A percentile compares a stretch with the other conserved stretches of the same genome.
These are phyloP conservation scores for Megalurothrips usitatus DNA, from an alignment of 2,888 invertebrate species.

Conservation along the genomic window DNA sequence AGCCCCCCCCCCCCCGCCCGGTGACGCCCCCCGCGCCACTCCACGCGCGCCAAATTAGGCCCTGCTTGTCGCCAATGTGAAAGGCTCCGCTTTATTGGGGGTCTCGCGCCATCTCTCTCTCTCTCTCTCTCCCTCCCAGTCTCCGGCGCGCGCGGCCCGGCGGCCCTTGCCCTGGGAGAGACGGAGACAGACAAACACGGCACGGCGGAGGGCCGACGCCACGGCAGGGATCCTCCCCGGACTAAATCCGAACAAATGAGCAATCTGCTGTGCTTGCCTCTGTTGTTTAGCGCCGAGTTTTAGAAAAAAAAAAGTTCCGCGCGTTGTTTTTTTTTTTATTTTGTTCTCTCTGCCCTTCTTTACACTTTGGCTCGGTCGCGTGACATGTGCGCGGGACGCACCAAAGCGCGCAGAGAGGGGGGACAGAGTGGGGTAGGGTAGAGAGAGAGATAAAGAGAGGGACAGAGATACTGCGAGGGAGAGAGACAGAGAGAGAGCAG, in stretches of 20 bases:
- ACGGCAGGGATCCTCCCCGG: not conserved
- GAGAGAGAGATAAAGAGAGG: slow-evolving; percentile 28
- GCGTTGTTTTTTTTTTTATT: too few relatives aligned
- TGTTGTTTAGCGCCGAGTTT: not conserved
- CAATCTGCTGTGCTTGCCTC: slow-evolving; percentile 10
- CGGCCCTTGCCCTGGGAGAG: too few relatives aligned
- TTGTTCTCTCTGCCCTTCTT: not conserved
- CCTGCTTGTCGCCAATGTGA: slow-evolving; percentile 14
- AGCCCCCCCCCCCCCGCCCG: not conserved
- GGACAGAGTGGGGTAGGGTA: slow-evolving; percentile 9
- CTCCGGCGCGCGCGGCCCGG: too few relatives aligned
- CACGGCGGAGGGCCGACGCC: too few relatives aligned
- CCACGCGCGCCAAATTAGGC: slow-evolving; percentile 2
- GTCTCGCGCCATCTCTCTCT: not conserved
- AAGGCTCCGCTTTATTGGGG: slow-evolving; percentile 17
- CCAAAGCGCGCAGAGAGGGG: not conserved
- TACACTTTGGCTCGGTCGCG: not conserved
- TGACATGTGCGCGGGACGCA: not conserved
- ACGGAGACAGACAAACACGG: too few relatives aligned
- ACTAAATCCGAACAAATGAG: slow-evolving; percentile 20
- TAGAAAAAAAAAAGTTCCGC: not conserved
- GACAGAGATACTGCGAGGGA: slow-evolving; percentile 32
- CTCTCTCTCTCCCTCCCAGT: too few relatives aligned
- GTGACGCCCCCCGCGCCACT: not conserved
- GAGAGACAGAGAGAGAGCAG: slow-evolving; percentile 32